Evolutionary conservation across 2,113 vertebrate species (phyloP), one percentile per base, ranked within the genome.

Genomic region (Nestor notabilis): DNA sequence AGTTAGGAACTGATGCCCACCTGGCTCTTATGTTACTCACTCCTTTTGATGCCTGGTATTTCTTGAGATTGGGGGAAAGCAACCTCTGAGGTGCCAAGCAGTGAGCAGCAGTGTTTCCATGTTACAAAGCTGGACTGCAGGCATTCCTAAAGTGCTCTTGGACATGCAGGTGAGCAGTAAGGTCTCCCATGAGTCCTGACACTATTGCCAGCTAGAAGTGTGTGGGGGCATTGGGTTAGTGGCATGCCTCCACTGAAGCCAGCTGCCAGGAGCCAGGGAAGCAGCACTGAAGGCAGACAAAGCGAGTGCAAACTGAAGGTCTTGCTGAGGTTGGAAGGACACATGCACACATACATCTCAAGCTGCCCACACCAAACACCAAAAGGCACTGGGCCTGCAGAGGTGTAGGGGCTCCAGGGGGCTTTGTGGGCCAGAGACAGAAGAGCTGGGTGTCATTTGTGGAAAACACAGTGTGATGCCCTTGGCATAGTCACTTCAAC

Each of bases 311-410:
- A 33, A 12, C 18, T 3, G 15, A 47, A 61, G 60, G 31, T 50
- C n/a, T 94, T 55, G n/a, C 41, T 83, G 44, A 46, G 7, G 3
- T 14, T 63, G 50, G 37, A 63, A 61, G 37, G 20, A 21, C 50
- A 13, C 13, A 3, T 3, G 10, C n/a, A 70, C 8, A 47, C 24
- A 17, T 1, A 2, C 5, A 6, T 9, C 46, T 72, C 5, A 17
- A 76, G 23, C 53, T 90, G 65, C 49, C 56, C 33, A n/a, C 3
- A 4, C 9, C 24, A n/a, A n/a, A 68, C 27, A 4, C 39, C 15
- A 52, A 61, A 74, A 68, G 63, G 19, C 16, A 8, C 13, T 37
- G 41, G 17, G 46, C 27, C 31, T 90, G 75, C 33, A 9, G 5
- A n/a, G 25, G 13, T 27, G 27, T 11, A 35, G 53, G 10, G 5